Evolutionary conservation across 2,113 vertebrate species (phyloP).

Genomic region (Tichodroma muraria): DNA sequence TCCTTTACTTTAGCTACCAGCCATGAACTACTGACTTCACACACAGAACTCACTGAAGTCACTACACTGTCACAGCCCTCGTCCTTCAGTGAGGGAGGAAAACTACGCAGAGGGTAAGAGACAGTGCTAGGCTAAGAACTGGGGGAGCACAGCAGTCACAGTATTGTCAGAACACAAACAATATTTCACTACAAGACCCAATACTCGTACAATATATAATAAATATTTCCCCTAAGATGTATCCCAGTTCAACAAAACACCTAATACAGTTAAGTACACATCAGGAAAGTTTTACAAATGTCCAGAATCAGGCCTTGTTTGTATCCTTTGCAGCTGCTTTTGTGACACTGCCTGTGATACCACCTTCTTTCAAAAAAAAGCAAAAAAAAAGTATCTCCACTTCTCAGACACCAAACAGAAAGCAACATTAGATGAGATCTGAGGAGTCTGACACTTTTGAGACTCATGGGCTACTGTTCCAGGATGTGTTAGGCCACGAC

Average conservation of each 20-base stretch:
- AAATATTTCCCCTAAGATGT: neutral
- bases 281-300: neutral
- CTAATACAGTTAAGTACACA: neutral
- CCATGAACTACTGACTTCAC: neutral
- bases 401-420: neutral
- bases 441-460: neutral
- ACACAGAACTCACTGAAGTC: neutral
- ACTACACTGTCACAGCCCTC: neutral
- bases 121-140: neutral
- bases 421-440: neutral
- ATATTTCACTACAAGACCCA: neutral
- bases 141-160: neutral
- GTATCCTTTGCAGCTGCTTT: neutral
- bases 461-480: neutral
- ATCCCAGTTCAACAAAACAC: neutral
- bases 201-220: neutral
- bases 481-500: rapidly evolving
- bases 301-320: neutral
- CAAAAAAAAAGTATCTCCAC: neutral
- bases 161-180: neutral
- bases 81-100: neutral
- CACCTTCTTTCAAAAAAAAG: neutral
- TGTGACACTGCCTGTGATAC: neutral
- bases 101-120: neutral
- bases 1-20: neutral